These are phyloP conservation scores for Oscheius sp. DNA, from an alignment of 1,140 invertebrate species.

Conservation along the genomic window DNA sequence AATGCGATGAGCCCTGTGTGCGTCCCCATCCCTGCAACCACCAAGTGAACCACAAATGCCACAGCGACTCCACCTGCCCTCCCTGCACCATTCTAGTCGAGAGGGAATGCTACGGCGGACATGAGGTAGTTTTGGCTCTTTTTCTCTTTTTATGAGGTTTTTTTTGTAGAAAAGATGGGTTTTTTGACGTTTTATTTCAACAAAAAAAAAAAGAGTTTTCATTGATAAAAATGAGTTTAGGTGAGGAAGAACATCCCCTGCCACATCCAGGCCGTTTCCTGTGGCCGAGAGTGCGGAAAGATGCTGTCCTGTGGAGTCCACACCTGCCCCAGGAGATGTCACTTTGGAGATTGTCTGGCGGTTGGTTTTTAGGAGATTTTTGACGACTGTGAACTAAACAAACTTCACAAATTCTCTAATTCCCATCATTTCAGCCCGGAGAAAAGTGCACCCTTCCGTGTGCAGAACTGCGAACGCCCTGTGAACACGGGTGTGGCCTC, in stretches of 20 bases:
- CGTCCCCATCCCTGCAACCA: conserved; percentile 78
- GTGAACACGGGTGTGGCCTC: conserved; percentile 77
- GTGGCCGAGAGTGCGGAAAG: conserved; percentile 80
- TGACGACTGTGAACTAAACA: background rate
- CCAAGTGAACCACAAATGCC: conserved; percentile 75
- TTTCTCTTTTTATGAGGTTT: background rate
- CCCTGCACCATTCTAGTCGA: conserved; percentile 84
- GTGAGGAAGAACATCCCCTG: conserved; percentile 82
- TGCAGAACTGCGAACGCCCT: conserved; percentile 68
- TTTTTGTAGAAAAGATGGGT: no score
- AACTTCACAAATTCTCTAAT: conserved; percentile 64
- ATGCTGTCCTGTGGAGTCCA: conserved; percentile 75
- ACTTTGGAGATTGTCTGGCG: conserved; percentile 66
- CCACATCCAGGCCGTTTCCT: conserved; percentile 81
- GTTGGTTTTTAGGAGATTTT: conserved; percentile 1
- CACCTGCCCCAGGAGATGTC: conserved; percentile 74
- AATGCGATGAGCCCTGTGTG: conserved; percentile 75
- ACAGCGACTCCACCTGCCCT: conserved; percentile 75
- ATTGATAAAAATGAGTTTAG: conserved; percentile 57
- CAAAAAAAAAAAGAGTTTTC: no score
- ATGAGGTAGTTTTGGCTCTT: conserved; percentile 69
- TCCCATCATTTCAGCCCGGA: conserved; percentile 53
- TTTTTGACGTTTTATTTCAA: background rate
- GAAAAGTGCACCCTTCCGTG: conserved; percentile 78
- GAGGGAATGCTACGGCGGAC: conserved; percentile 81